Conservation (phyloP, 2,797 vertebrate genomes). For the Aphelocoma californica region DNA sequence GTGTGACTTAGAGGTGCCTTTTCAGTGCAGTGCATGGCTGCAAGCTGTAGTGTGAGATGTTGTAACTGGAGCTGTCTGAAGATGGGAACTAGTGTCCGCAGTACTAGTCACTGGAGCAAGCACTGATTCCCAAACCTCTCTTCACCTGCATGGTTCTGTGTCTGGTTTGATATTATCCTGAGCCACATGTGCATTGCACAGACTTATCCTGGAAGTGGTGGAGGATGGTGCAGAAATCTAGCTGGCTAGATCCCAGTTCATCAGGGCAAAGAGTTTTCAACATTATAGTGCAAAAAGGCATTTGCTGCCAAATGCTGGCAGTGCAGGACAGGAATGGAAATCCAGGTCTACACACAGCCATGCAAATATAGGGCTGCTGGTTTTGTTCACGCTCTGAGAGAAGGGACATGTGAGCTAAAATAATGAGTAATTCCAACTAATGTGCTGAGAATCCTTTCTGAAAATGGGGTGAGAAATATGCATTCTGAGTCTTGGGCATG, state of each 20-base stretch:
- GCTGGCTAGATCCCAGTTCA: not conserved
- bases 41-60: not conserved
- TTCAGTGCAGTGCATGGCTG: not conserved
- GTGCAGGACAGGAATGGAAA: not conserved
- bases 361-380: not conserved
- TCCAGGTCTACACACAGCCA: not conserved
- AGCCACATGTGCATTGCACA: not conserved
- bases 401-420: not conserved
- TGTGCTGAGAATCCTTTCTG: not conserved
- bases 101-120: not conserved
- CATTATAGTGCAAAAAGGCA: not conserved
- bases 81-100: not conserved
- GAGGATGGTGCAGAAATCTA: not conserved
- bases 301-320: not conserved
- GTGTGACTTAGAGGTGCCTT: not conserved
- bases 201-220: not conserved
- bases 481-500: not conserved
- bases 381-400: not conserved
- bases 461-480: not conserved
- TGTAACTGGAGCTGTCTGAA: not conserved
- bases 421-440: not conserved
- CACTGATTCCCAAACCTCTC: not conserved
- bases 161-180: not conserved
- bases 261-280: not conserved
- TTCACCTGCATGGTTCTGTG: not conserved